Evolutionary conservation across 2,888 invertebrate species (phyloP), one percentile per base, ranked within the genome.

Genomic region (Operophtera brumata): DNA sequence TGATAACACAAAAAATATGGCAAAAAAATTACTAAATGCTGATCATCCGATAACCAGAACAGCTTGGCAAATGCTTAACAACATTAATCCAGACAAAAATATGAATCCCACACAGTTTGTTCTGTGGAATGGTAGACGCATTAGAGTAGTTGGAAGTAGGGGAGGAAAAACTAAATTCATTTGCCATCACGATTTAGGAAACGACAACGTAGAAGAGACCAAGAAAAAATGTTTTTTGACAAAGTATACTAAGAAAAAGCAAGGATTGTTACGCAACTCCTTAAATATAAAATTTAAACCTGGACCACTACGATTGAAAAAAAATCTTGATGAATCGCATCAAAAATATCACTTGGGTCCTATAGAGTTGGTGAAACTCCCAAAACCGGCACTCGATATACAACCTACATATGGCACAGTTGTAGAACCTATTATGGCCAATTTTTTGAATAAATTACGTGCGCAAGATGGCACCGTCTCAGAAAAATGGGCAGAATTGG

Each of bases 301-400:
- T 2, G 93, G 92, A 0, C 93, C 93, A 3, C 73, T 93, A 41
- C 75, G 80, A 47, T 90, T 80, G 67, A 92, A 92, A 75, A 74
- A 69, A 44, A 53, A 70, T 47, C 76, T 92, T 25, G 91, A 89
- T 61, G 66, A 81, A 58, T 85, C 91, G 26, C 75, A 81, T 59
- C 84, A 86, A 65, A 85, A 83, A 65, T 77, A 79, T 64, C 78
- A 84, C 36, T 74, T 86, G 59, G 92, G 92, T 64, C 71, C 81
- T 50, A 82, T 85, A 28, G 80, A 90, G 64, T 62, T 91, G 46
- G 77, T 89, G 37, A 73, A 79, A 50, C 75, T 93, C 40, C 93
- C 93, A n/a, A 83, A 82, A 70, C 76, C 91, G 34, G 82, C 75
- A 10, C 71, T 93, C 41, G 84, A 91, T 59, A 73, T 93, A 12